These are phyloP conservation scores for Nerophis lumbriciformis DNA, from an alignment of 2,113 vertebrate genomes.

Conservation along the genomic window DNA sequence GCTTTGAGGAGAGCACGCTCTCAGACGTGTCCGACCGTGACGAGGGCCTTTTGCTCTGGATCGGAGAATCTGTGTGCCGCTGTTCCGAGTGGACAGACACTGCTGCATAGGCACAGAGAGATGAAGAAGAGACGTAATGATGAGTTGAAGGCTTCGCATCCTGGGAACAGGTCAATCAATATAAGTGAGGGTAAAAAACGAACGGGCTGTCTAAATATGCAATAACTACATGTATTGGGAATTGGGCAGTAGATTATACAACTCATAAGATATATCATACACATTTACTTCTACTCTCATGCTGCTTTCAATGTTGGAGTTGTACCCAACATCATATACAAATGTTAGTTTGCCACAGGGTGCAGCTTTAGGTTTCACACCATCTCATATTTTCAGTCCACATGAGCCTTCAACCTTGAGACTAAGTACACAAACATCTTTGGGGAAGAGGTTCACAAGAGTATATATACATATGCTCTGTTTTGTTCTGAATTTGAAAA, in stretches of 20 bases:
- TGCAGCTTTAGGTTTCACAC: conserved; percentile 53
- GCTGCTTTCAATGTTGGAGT: conserved; percentile 33
- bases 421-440: conserved; percentile 33
- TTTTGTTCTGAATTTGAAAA: conserved; percentile 1
- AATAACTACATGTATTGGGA: conserved; percentile 50
- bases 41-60: conserved; percentile 80
- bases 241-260: conserved; percentile 27
- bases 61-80: conserved; percentile 81
- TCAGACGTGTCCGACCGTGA: conserved; percentile 80
- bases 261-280: conserved; percentile 17
- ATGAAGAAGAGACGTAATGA: conserved; percentile 46
- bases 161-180: conserved; percentile 54
- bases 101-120: conserved; percentile 54
- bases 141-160: conserved; percentile 39
- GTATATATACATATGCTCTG: not conserved
- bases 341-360: conserved; percentile 57
- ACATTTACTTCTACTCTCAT: conserved; percentile 28
- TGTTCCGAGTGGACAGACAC: conserved; percentile 81
- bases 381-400: conserved; percentile 32
- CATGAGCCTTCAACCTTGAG: conserved; percentile 43
- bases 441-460: conserved; percentile 26
- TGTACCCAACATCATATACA: conserved; percentile 46
- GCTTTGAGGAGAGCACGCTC: conserved; percentile 82
- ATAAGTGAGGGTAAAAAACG: conserved; percentile 46
- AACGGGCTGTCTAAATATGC: conserved; percentile 47